Base-by-base conservation (phyloP, 2,888 invertebrate species). In the Eilema caniola region DNA sequence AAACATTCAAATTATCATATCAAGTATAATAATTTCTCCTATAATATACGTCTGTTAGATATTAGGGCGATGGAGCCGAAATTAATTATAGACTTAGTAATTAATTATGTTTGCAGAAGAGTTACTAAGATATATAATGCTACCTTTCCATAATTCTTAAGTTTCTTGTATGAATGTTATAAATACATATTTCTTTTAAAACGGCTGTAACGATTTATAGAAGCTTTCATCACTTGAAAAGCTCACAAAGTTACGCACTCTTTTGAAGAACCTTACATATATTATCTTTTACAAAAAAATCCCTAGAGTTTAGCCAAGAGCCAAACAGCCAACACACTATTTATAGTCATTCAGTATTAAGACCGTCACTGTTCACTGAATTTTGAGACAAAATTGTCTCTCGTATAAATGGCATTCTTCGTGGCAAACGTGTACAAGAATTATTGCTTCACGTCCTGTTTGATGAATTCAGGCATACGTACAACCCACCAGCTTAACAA, bases 341-440 rank as follows among this genome's bases (percentile, higher is more conserved):
- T 88, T 85, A 84, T 86, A 87, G 85, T 76, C 81, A 73, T 82
- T 82, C 80, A 84, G 82, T 83, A 74, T 79, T 84, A 84, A 87
- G 88, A 88, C 87, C 86, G 87, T 86, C 87, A 86, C 88, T 84
- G 87, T 85, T 84, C 81, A 87, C 84, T 88, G 88, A 91, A 92
- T 92, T 92, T 91, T 85, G 86, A 89, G 87, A 89, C 88, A 86
- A 90, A 88, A 88, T 89, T 85, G 89, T 88, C 88, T 88, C 88
- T 88, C 84, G 87, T 90, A 92, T 86, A 92, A 92, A 94, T 92
- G 88, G 88, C 92, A 93, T 94, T 92, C 92, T 90, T 84, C 83
- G 86, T 78, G 89, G 89, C 83, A 86, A 82, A 83, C 85, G 81
- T 83, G 83, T 69, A 82, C 78, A 84, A 91, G 91, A 94, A 85